Percentiles rank a stretch among this genome's conserved stretches.
These are phyloP conservation scores for Tipula lateralis DNA, from an alignment of 2,888 invertebrate genomes.

Conservation along the genomic window DNA sequence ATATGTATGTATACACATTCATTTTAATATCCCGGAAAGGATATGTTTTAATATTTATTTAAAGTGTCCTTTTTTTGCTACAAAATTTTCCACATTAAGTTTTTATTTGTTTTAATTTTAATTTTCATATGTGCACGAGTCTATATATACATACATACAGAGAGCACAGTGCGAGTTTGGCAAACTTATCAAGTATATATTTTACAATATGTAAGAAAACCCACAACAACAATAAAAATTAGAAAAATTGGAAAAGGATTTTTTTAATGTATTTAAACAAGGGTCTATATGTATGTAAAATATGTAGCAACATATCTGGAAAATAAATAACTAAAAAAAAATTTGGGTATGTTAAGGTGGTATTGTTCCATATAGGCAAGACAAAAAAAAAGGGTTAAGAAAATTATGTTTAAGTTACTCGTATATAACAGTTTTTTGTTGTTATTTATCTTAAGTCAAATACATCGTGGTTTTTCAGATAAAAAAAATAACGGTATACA, in stretches of 20 bases:
- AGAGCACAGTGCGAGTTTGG: background rate
- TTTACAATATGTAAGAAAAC: background rate
- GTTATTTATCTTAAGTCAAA: background rate
- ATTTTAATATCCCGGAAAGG: background rate
- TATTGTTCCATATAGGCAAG: background rate
- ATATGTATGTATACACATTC: background rate
- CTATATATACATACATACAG: background rate
- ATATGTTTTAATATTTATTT: background rate
- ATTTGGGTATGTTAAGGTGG: slow-evolving; percentile 2
- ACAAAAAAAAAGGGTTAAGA: background rate
- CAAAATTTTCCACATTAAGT: background rate
- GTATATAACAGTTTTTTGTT: background rate
- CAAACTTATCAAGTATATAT: background rate
- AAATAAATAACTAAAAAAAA: background rate
- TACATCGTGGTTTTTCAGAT: background rate
- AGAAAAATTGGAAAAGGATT: background rate
- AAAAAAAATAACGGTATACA: background rate
- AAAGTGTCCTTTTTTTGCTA: background rate
- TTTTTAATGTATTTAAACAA: background rate
- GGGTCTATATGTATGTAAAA: background rate
- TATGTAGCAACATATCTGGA: background rate
- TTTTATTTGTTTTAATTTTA: background rate
- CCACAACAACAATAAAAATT: slow-evolving; percentile 1
- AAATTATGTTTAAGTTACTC: background rate
- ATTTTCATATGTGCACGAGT: no score